phyloP scores from a whole-genome alignment of 2,888 invertebrate genomes.

The Cheilosia variabilis region DNA sequence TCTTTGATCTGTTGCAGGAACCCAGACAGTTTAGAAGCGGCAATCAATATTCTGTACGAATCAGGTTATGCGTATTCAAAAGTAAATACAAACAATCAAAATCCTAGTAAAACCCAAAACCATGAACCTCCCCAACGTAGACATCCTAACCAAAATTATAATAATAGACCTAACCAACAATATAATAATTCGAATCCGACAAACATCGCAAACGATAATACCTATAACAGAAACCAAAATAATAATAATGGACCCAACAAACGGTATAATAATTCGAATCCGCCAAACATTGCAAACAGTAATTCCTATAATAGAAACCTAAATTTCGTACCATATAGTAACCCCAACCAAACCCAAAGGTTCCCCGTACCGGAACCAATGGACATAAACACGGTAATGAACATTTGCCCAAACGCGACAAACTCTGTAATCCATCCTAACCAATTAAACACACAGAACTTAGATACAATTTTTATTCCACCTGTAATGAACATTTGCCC shows the following conservation, averaged over 20 bases:
- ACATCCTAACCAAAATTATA: constrained; percentile 3
- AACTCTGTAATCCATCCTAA: background rate
- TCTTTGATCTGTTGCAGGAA: constrained; percentile 19
- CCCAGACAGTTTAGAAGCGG: constrained; percentile 11
- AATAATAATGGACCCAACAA: background rate
- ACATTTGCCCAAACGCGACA: background rate
- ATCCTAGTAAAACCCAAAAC: background rate
- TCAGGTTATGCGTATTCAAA: constrained; percentile 13
- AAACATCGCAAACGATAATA: background rate
- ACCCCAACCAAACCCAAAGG: background rate
- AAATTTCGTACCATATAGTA: background rate
- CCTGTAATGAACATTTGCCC: background rate
- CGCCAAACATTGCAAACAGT: background rate
- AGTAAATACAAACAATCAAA: background rate
- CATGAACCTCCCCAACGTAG: constrained; percentile 6
- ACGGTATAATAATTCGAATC: background rate
- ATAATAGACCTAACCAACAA: background rate
- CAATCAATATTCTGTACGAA: constrained; percentile 28
- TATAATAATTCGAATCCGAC: background rate
- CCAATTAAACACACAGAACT: background rate
- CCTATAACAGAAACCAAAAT: background rate
- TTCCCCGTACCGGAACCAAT: constrained; percentile 1
- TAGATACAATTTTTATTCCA: constrained; percentile 11
- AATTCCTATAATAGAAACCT: background rate
- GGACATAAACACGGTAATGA: background rate